phyloP scores from a whole-genome alignment of 2,888 invertebrate genomes.

The Ectemnius cavifrons region DNA sequence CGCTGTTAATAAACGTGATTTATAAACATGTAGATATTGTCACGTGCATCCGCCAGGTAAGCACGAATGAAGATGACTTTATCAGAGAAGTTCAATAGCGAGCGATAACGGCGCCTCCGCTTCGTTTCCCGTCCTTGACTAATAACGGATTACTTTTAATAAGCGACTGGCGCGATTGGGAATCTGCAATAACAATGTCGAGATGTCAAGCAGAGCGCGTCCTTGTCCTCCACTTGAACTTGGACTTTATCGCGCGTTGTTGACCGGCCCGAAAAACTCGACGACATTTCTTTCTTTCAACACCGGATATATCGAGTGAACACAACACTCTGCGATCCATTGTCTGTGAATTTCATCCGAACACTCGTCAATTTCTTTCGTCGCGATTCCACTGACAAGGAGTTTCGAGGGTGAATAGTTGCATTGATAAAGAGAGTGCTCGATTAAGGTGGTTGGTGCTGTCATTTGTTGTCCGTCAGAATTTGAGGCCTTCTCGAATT shows the following conservation, averaged over 20 bases:
- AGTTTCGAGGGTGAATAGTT: no score
- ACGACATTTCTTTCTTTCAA: no score
- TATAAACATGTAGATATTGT: no score
- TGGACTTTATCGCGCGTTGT: slow-evolving; percentile 9
- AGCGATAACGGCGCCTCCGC: not conserved
- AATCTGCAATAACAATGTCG: slow-evolving; percentile 9
- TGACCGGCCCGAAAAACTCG: not conserved
- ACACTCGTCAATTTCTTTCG: not conserved
- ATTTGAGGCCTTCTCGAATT: no score
- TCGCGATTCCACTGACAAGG: no score
- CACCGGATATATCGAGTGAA: no score
- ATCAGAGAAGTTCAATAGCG: not conserved
- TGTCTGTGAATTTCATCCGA: slow-evolving; percentile 6
- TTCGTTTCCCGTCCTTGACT: not conserved
- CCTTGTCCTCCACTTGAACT: slow-evolving; percentile 10
- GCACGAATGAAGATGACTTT: not conserved
- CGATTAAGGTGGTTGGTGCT: no score
- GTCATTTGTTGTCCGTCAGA: no score
- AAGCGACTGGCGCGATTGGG: not conserved
- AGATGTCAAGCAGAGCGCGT: not conserved
- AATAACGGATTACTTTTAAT: slow-evolving; percentile 1
- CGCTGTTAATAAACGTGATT: no score
- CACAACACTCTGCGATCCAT: slow-evolving; percentile 14
- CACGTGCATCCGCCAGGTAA: not conserved
- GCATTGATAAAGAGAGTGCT: no score